A percentile compares a stretch with the other conserved stretches of the same genome.
Conservation (phyloP, 2,797 vertebrate genomes). For the Chrosomus eos region DNA sequence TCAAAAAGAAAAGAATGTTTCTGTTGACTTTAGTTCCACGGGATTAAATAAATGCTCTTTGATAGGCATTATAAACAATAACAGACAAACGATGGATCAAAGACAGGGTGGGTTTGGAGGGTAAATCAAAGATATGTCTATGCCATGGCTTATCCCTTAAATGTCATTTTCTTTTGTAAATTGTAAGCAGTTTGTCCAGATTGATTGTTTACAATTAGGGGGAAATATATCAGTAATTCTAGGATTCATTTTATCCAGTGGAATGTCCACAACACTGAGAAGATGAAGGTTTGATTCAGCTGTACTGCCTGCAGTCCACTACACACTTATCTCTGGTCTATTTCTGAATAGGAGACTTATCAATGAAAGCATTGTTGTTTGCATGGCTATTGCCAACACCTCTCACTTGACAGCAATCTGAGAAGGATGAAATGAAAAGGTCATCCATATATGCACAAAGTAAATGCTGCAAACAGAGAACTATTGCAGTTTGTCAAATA, state of each 20-base stretch:
- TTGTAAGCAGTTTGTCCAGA: not conserved
- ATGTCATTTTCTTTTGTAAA: not conserved
- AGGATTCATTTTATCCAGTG: not conserved
- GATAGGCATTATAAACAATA: conserved; percentile 60
- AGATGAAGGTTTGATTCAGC: conserved; percentile 2
- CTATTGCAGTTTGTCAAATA: not conserved
- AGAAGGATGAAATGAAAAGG: conserved; percentile 28
- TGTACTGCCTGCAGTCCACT: not conserved
- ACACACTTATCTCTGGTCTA: conserved; percentile 42
- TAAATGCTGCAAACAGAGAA: not conserved
- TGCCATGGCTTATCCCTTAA: conserved; percentile 5
- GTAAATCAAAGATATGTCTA: conserved; percentile 58
- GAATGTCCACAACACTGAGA: not conserved
- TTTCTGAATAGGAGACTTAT: conserved; percentile 53
- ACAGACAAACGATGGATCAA: conserved; percentile 59
- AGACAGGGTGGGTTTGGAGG: conserved; percentile 54
- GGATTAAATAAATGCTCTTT: conserved; percentile 56
- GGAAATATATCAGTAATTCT: not conserved
- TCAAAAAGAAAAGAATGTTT: conserved; percentile 53
- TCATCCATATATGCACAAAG: conserved; percentile 4
- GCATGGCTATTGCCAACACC: conserved; percentile 40
- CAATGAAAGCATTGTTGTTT: conserved; percentile 42
- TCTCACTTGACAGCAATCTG: conserved; percentile 9
- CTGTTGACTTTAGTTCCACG: conserved; percentile 34
- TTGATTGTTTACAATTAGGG: not conserved